Percentiles rank a stretch among this genome's conserved stretches.
Evolutionary conservation across 2,888 invertebrate genomes (phyloP).

Genomic region (Koerneria pararmatus): DNA sequence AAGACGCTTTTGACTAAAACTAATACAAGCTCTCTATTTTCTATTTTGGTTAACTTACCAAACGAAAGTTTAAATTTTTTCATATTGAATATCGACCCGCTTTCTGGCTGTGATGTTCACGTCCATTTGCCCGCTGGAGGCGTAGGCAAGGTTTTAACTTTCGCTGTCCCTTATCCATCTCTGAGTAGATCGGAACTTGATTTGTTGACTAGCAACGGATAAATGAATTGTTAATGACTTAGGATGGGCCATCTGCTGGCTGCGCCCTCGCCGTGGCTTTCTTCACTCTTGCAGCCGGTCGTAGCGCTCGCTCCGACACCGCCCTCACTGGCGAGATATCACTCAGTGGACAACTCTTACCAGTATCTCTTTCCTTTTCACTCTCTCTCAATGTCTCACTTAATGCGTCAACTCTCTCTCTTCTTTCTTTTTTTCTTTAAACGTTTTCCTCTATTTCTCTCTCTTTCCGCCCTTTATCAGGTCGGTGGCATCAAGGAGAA

Average conservation of each 20-base stretch:
- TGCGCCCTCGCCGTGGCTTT: conserved; percentile 66
- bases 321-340: conserved; percentile 69
- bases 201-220: no score
- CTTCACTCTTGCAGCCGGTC: conserved; percentile 64
- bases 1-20: no score
- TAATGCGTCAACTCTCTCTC: background rate
- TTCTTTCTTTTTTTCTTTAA: background rate
- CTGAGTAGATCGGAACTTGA: no score
- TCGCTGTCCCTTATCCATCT: no score
- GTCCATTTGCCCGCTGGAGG: conserved; percentile 68
- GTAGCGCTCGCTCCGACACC: conserved; percentile 64
- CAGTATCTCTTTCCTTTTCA: conserved; percentile 59
- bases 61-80: no score
- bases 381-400: background rate
- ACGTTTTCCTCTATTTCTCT: background rate
- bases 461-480: conserved; percentile 43
- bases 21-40: no score
- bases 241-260: conserved; percentile 68
- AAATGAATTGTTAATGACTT: background rate
- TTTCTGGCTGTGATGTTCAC: conserved; percentile 64
- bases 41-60: no score
- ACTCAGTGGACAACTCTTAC: conserved; percentile 65
- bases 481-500: conserved; percentile 68
- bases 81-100: conserved; percentile 57
- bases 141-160: conserved; percentile 62